Evolutionary conservation across 2,113 vertebrate genomes (phyloP).

Genomic region (Lampris incognitus): DNA sequence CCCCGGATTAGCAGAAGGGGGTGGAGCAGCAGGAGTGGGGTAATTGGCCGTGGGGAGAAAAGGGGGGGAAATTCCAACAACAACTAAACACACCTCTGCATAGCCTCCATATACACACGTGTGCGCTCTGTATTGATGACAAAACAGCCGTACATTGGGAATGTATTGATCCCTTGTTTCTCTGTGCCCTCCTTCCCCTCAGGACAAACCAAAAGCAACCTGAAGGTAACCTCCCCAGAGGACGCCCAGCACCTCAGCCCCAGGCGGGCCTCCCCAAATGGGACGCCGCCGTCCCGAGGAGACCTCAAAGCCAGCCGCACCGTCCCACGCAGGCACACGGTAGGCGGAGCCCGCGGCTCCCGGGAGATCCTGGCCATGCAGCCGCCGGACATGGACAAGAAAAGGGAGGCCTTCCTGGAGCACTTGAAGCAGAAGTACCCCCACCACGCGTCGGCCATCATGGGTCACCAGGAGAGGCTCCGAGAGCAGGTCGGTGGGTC

Average conservation of each 20-base stretch:
- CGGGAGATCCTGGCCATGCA: conserved; percentile 97
- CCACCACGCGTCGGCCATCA: conserved; percentile 96
- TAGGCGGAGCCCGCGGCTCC: conserved; percentile 94
- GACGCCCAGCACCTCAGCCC: conserved; percentile 72
- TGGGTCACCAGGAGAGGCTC: conserved; percentile 96
- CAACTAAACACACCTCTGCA: conserved; percentile 8
- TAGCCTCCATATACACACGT: conserved; percentile 31
- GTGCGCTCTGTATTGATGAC: conserved; percentile 20
- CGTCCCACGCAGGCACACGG: conserved; percentile 91
- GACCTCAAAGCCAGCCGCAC: conserved; percentile 85
- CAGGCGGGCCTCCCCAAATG: conserved; percentile 87
- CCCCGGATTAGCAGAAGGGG: too few relatives aligned
- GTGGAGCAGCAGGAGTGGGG: too few relatives aligned
- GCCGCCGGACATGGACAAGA: conserved; percentile 96
- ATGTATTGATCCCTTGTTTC: conserved; percentile 30
- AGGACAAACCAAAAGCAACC: conserved; percentile 82
- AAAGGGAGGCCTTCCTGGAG: conserved; percentile 97
- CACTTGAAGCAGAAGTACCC: conserved; percentile 98
- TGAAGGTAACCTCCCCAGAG: conserved; percentile 79
- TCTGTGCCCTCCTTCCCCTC: conserved; percentile 34
- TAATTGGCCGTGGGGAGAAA: too few relatives aligned
- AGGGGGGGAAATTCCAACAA: too few relatives aligned
- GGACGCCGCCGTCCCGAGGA: conserved; percentile 72
- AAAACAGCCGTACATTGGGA: conserved; percentile 24
- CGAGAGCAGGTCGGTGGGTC: conserved; percentile 91